Evolutionary conservation across 2,888 invertebrate genomes (phyloP), one percentile per base, ranked within the genome.

Genomic region (Troides helena): DNA sequence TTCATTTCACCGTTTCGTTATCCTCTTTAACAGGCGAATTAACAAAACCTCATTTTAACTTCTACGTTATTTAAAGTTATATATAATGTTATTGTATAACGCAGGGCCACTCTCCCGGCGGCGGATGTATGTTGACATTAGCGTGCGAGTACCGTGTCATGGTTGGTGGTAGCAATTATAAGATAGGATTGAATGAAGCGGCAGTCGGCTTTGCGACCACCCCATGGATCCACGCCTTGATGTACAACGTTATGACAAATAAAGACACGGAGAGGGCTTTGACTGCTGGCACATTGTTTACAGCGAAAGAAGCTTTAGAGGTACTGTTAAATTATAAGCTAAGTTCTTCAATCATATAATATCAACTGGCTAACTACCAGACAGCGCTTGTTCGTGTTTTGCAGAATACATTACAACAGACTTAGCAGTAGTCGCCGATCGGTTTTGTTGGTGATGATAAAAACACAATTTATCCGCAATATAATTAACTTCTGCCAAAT

Each of bases 131-230:
- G 5, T 71, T 96, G 25, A 87, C 95, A 1, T 79, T 95, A 72
- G 86, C 93, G 67, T 95, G 95, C 78, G 96, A 96, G 81, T 95
- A 96, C 79, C 91, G 96, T 77, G 90, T 95, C 10, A 95, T 96
- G 93, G 78, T 79, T 1, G 69, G 72, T 4, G 78, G 78, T 4
- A 72, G 7, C 21, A 10, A 72, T 5, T 74, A 70, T 74, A 94
- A 93, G 14, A 97, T 97, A 74, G 97, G 97, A 1, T 84, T 97
- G 1, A 97, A 97, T 81, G 97, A 97, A 89, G 95, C 96, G 0
- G 90, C 94, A 72, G 85, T 97, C 53, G 97, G 96, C 6, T 94
- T 96, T 72, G 88, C 94, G 8, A 95, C 96, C 10, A 95, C 95
- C 0, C 85, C 85, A 72, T 96, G 95, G 96, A 93, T 94, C 72